A percentile compares a stretch with the other conserved stretches of the same genome.
phyloP scores from a whole-genome alignment of 2,888 invertebrate species.

The Thyatira batis region DNA sequence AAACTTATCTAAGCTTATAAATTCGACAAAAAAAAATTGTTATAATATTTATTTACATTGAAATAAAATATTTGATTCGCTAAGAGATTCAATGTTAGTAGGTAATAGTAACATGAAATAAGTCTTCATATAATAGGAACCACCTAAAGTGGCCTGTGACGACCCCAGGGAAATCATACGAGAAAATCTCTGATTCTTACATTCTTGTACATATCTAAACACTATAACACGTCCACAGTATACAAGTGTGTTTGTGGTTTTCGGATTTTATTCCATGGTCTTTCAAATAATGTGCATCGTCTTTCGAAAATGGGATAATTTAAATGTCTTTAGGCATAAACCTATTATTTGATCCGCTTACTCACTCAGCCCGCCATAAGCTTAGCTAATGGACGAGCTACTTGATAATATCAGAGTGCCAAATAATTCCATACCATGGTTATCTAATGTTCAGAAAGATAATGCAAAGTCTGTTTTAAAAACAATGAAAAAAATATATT shows the following conservation, averaged over 20 bases:
- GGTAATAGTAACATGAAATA: constrained; percentile 23
- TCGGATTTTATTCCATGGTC: background rate
- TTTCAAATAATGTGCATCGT: background rate
- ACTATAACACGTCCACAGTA: background rate
- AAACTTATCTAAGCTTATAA: constrained; percentile 7
- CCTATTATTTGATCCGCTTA: constrained; percentile 62
- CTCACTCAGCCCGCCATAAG: constrained; percentile 43
- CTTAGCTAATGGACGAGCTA: constrained; percentile 61
- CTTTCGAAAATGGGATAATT: constrained; percentile 31
- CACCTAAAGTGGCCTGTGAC: constrained; percentile 38
- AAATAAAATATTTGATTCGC: constrained; percentile 11
- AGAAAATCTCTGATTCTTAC: constrained; percentile 43
- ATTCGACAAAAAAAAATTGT: constrained; percentile 7
- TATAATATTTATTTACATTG: constrained; percentile 4
- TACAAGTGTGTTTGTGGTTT: background rate
- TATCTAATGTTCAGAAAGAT: constrained; percentile 1
- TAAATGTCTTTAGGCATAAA: constrained; percentile 57
- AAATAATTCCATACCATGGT: too few species aligned
- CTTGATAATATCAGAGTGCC: constrained; percentile 25
- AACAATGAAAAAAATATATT: too few species aligned
- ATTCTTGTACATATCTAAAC: constrained; percentile 21
- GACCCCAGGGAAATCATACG: constrained; percentile 60
- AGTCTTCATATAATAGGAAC: constrained; percentile 31
- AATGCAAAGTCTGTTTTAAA: background rate
- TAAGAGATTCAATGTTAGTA: constrained; percentile 19